Conservation (phyloP, 2,888 invertebrate species). For the Eupithecia vulgata region DNA sequence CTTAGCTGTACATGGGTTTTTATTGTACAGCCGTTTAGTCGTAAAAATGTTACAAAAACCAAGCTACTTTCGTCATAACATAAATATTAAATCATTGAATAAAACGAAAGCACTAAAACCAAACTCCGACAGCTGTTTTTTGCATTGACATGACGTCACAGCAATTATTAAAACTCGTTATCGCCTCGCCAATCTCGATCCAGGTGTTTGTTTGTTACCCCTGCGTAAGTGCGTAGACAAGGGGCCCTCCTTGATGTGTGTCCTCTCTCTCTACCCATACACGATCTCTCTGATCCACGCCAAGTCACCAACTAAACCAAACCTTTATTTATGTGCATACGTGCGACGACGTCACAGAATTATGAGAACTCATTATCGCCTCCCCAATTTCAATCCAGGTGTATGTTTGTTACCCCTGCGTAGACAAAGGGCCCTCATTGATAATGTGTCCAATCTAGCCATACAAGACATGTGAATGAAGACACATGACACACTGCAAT, state of each 20-base stretch:
- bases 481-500: not conserved
- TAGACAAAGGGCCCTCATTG: conserved; percentile 40
- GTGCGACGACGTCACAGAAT: too few species aligned
- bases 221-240: conserved; percentile 35
- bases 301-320: too few species aligned
- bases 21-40: too few species aligned
- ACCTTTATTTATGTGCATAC: too few species aligned
- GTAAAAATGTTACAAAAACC: not conserved
- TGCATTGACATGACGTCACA: conserved; percentile 34
- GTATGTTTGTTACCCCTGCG: conserved; percentile 37
- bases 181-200: conserved; percentile 42
- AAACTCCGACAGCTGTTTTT: conserved; percentile 22
- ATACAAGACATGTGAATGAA: too few species aligned
- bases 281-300: not conserved
- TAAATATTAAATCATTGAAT: not conserved
- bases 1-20: too few species aligned
- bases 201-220: conserved; percentile 44
- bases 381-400: conserved; percentile 46
- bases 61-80: not conserved
- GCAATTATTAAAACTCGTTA: conserved; percentile 32
- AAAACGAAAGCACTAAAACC: conserved; percentile 9
- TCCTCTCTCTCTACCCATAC: conserved; percentile 21
- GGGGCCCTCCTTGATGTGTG: conserved; percentile 39
- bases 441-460: conserved; percentile 31
- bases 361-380: conserved; percentile 18